These are phyloP conservation scores for Sardinella longiceps DNA, from an alignment of 2,797 vertebrate genomes.

Conservation along the genomic window DNA sequence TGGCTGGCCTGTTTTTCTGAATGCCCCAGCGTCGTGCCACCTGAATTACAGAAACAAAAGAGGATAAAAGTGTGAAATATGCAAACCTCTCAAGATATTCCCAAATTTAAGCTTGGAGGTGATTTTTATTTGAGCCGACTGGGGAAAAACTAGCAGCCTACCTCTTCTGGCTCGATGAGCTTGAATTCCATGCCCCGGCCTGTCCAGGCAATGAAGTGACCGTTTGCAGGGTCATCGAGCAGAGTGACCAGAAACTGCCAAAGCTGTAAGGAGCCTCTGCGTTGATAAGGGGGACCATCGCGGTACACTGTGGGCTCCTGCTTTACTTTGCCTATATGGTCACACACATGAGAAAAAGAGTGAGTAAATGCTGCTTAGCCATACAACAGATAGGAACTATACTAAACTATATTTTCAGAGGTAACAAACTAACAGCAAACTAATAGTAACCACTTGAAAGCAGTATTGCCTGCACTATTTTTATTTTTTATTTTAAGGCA, in stretches of 20 bases:
- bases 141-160: conserved; percentile 53
- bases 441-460: too few relatives aligned
- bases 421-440: too few relatives aligned
- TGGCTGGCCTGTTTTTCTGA: conserved; percentile 95
- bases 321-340: conserved; percentile 76
- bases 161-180: conserved; percentile 95
- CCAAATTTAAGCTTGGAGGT: not conserved
- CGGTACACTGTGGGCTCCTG: conserved; percentile 85
- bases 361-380: not conserved
- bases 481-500: not conserved
- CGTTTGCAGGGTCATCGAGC: conserved; percentile 91
- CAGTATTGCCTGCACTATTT: not conserved
- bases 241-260: conserved; percentile 92
- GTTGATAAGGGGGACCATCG: conserved; percentile 88
- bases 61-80: not conserved
- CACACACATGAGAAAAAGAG: not conserved
- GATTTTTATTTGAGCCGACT: not conserved
- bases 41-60: conserved; percentile 60
- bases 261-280: conserved; percentile 84
- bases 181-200: conserved; percentile 98
- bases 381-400: too few relatives aligned
- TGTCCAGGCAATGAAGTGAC: conserved; percentile 96
- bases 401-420: too few relatives aligned
- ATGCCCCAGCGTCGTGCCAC: conserved; percentile 96
- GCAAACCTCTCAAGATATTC: not conserved